These are phyloP conservation scores for Euzophera pinguis DNA, from an alignment of 2,888 invertebrate genomes.

Conservation along the genomic window DNA sequence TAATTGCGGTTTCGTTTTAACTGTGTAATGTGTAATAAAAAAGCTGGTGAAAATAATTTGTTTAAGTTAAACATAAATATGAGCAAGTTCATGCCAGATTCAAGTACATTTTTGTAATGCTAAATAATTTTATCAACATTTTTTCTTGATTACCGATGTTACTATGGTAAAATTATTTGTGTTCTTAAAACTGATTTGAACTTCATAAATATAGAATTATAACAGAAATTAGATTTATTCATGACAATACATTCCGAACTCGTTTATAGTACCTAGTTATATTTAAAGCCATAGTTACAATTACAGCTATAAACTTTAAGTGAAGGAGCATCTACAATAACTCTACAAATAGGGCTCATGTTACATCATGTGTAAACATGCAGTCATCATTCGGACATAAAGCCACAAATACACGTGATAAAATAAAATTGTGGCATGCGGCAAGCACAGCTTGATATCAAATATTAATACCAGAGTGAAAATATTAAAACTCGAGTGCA, in stretches of 20 bases:
- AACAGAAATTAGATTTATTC: too few relatives aligned
- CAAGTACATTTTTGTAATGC: too few relatives aligned
- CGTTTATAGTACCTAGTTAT: too few relatives aligned
- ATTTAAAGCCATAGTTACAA: too few relatives aligned
- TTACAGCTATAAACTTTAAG: background rate
- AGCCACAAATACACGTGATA: constrained; percentile 18
- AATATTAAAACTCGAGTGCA: background rate
- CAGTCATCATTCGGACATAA: constrained; percentile 33
- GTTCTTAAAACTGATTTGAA: too few relatives aligned
- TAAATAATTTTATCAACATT: too few relatives aligned
- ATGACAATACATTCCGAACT: too few relatives aligned
- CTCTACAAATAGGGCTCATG: constrained; percentile 14
- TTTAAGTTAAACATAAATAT: background rate
- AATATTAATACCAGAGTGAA: constrained; percentile 28
- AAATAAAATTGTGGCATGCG: constrained; percentile 25
- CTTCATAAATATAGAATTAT: too few relatives aligned
- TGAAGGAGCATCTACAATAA: background rate
- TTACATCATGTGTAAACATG: constrained; percentile 34
- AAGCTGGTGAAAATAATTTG: background rate
- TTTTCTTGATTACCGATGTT: too few relatives aligned
- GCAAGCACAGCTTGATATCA: constrained; percentile 24
- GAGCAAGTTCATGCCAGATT: background rate
- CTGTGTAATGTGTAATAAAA: too few relatives aligned
- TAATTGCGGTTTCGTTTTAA: constrained; percentile 18
- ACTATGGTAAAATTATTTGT: too few relatives aligned